A percentile compares a stretch with the other conserved stretches of the same genome.
These are phyloP conservation scores for Temnothorax longispinosus DNA, from an alignment of 1,140 invertebrate genomes.

Conservation along the genomic window DNA sequence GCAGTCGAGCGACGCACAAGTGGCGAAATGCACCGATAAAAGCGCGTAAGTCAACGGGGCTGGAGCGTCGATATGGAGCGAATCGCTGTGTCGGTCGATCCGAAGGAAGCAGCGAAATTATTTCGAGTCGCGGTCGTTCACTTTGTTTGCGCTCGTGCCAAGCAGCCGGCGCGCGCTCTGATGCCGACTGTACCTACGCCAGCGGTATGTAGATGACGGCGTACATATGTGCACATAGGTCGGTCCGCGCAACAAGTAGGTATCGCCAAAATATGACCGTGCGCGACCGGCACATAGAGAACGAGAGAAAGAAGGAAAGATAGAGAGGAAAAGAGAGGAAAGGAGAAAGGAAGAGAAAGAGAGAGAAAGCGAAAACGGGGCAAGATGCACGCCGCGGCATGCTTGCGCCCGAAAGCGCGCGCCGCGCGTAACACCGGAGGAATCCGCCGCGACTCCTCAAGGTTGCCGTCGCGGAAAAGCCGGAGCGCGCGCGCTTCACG, in stretches of 20 bases:
- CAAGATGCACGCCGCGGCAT: conserved; percentile 10
- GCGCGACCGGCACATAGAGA: conserved; percentile 58
- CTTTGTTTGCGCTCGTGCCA: conserved; percentile 69
- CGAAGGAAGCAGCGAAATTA: conserved; percentile 60
- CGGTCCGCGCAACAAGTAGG: conserved; percentile 82
- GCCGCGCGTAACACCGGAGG: conserved; percentile 41
- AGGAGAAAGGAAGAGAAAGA: conserved; percentile 16
- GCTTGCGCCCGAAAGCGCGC: neutral
- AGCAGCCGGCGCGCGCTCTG: conserved; percentile 46
- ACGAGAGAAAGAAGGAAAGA: conserved; percentile 26
- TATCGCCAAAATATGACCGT: conserved; percentile 82
- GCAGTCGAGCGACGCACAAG: neutral
- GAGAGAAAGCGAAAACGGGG: neutral
- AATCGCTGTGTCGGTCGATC: neutral
- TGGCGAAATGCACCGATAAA: neutral
- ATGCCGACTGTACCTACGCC: conserved; percentile 57
- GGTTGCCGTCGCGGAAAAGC: conserved; percentile 52
- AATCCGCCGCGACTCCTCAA: conserved; percentile 41
- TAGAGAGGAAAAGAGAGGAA: neutral
- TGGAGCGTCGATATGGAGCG: neutral
- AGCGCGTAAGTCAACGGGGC: neutral
- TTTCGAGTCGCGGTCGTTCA: conserved; percentile 70
- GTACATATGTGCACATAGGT: conserved; percentile 67
- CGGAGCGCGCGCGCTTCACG: conserved; percentile 17
- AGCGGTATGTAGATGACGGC: conserved; percentile 62